These are phyloP conservation scores for Echinops telfairi DNA, from an alignment of 2,113 vertebrate genomes.

Conservation along the genomic window DNA sequence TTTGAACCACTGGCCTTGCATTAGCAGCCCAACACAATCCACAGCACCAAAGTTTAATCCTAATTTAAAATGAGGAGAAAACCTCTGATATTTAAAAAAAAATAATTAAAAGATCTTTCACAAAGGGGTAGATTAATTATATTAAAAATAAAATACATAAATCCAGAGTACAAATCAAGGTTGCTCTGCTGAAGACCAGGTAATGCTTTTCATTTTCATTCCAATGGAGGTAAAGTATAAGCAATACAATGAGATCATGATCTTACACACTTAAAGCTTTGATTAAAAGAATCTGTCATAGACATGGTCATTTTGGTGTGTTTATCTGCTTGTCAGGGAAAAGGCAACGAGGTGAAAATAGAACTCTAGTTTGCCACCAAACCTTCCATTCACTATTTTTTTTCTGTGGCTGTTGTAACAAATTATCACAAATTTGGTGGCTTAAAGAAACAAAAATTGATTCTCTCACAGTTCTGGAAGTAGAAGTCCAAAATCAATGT, in stretches of 20 bases:
- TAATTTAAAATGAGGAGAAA: conserved; percentile 7
- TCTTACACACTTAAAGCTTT: background rate
- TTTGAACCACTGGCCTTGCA: too few relatives aligned
- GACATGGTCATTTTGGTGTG: background rate
- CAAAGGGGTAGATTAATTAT: background rate
- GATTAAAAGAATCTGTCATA: background rate
- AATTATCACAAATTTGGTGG: too few relatives aligned
- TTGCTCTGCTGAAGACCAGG: background rate
- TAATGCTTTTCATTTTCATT: conserved; percentile 15
- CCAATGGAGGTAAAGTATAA: background rate
- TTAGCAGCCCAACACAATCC: too few relatives aligned
- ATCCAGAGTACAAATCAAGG: background rate
- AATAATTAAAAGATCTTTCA: conserved; percentile 8
- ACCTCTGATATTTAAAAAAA: background rate
- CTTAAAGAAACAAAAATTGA: too few relatives aligned
- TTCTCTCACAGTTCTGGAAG: too few relatives aligned
- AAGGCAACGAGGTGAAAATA: conserved; percentile 6
- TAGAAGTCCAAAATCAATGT: too few relatives aligned
- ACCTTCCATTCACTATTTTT: background rate
- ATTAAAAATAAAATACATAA: conserved; percentile 7
- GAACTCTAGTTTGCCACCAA: background rate
- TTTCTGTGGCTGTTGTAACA: background rate
- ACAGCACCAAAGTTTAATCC: background rate
- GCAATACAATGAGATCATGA: background rate
- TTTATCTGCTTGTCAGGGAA: background rate